Percentiles rank a stretch among this genome's conserved stretches.
Conservation (phyloP, 1,140 invertebrate species). For the Phortica variegata region DNA sequence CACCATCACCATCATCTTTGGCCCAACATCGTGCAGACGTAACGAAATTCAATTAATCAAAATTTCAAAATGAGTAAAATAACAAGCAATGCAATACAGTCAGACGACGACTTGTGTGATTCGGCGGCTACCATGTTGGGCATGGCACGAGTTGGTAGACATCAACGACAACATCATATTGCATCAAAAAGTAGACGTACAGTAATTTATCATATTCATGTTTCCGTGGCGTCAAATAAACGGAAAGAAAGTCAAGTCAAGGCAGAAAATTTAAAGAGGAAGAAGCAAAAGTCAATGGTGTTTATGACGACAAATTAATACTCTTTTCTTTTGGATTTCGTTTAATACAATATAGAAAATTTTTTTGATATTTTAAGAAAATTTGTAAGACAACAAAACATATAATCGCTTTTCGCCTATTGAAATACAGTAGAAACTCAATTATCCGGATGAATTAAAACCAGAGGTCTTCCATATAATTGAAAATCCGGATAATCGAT, state of each 20-base stretch:
- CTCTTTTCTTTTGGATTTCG: no score
- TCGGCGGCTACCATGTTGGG: constrained; percentile 1
- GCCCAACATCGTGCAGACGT: no score
- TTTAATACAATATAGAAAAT: background rate
- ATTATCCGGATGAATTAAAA: no score
- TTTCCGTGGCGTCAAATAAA: constrained; percentile 3
- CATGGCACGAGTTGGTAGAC: constrained; percentile 2
- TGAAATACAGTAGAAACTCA: no score
- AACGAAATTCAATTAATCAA: constrained; percentile 49
- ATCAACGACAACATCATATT: constrained; percentile 38
- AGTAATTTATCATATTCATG: constrained; percentile 45
- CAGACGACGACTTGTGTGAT: constrained; percentile 1
- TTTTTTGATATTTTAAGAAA: no score
- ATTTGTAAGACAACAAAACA: constrained; percentile 10
- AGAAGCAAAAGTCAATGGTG: no score
- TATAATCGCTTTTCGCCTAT: no score
- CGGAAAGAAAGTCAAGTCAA: constrained; percentile 16
- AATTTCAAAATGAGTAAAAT: constrained; percentile 23
- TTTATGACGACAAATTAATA: no score
- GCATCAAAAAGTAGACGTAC: constrained; percentile 43
- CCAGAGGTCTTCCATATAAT: no score
- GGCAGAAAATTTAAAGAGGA: no score
- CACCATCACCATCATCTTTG: no score
- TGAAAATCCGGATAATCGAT: no score
- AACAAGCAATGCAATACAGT: background rate